Percentiles rank a stretch among this genome's conserved stretches.
Conservation (phyloP, 1,140 invertebrate species). For the Sycophaga agraensis region DNA sequence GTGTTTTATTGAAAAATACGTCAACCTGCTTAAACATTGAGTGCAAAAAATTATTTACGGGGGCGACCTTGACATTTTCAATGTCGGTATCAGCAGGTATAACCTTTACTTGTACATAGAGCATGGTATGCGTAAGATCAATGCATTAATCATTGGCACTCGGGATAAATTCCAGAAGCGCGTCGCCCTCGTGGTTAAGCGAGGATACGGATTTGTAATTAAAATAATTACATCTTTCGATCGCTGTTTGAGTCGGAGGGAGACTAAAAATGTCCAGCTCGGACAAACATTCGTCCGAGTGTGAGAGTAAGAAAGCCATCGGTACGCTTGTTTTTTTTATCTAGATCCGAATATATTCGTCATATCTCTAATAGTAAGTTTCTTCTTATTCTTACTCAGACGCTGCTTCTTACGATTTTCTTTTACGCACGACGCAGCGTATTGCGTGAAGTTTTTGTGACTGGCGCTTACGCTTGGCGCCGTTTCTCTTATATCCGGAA, state of each 20-base stretch:
- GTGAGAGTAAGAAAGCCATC: too few relatives aligned
- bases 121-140: constrained; percentile 46
- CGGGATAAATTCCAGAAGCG: constrained; percentile 49
- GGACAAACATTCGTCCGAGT: too few relatives aligned
- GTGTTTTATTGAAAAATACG: constrained; percentile 54
- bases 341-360: constrained; percentile 5
- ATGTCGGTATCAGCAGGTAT: constrained; percentile 21
- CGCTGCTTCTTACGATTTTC: neutral
- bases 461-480: neutral
- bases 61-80: constrained; percentile 13
- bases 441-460: neutral
- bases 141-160: constrained; percentile 46
- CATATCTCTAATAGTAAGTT: neutral
- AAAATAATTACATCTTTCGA: too few relatives aligned
- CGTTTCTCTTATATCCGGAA: constrained; percentile 29
- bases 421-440: neutral
- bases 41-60: constrained; percentile 50
- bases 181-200: constrained; percentile 30
- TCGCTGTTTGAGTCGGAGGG: too few relatives aligned
- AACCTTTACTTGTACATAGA: constrained; percentile 37
- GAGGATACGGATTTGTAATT: constrained; percentile 49
- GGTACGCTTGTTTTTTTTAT: too few relatives aligned
- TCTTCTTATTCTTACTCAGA: neutral
- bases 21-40: constrained; percentile 51
- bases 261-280: too few relatives aligned